Base-by-base conservation (phyloP, 2,888 invertebrate genomes). In the Lottia gigantea region DNA sequence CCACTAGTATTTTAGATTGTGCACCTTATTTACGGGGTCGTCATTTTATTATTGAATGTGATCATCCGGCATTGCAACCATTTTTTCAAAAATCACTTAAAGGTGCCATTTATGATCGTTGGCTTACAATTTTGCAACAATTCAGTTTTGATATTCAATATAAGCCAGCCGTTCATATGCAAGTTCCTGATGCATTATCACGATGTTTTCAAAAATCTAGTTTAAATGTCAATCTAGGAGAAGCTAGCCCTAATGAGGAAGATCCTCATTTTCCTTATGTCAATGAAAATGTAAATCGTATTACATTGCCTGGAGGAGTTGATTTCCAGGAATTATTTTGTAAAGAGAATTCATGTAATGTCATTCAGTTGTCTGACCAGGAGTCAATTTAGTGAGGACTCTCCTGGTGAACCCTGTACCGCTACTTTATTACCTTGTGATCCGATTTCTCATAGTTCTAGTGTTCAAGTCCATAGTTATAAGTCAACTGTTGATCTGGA, bases 211-310 rank as follows among this genome's bases (percentile, higher is more conserved):
- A 49, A 8, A 3, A 19, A n/a, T 45, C n/a, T 4, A 14, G 1
- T 15, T n/a, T n/a, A n/a, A n/a, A n/a, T n/a, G n/a, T n/a, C n/a
- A n/a, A n/a, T n/a, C n/a, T n/a, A n/a, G n/a, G n/a, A n/a, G n/a
- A n/a, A n/a, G n/a, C n/a, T n/a, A 67, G 70, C 26, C 70, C 62
- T 15, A 66, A 55, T 19, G 67, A 71, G 12, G 66, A 67, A 25
- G 66, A 67, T 16, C 67, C 63, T 11, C 66, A n/a, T n/a, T 71
- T 71, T 25, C 66, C 23, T 16, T 67, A 71, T 47, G 71, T 67
- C n/a, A 23, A 15, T 8, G 66, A 70, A 62, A 46, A 65, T n/a
- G n/a, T n/a, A n/a, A n/a, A n/a, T n/a, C n/a, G n/a, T n/a, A 55
- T 70, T 1, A 66, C n/a, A 47, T 23, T 69, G 23, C 45, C 63